Evolutionary conservation across 2,113 vertebrate genomes (phyloP), one percentile per base, ranked within the genome.

Genomic region (Halichoerus grypus): DNA sequence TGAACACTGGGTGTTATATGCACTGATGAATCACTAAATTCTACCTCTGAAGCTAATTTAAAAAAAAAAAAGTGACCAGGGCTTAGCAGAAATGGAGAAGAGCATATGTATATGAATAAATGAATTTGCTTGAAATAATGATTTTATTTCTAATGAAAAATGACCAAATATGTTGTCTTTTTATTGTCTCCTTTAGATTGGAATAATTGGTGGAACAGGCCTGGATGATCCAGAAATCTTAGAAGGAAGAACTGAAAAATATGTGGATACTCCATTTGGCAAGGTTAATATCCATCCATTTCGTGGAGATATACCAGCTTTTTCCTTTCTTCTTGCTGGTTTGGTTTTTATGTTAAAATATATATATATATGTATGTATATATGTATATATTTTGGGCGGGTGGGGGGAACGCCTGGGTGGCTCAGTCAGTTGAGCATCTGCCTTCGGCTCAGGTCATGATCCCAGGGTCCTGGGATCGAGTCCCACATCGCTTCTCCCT

Each of bases 181-280:
- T 69, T 82, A n/a, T 63, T 98, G 93, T 95, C 74, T 96, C 96
- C 81, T 95, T 4, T 97, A 99, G 99, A 99, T 99, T 93, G 99
- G 99, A 97, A 99, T 99, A 97, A 99, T 99, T 63, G 99, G 99
- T 96, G 99, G 99, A 91, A 99, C 99, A 59, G 99, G 99, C 59
- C 98, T 99, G 88, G 99, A 99, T 98, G 99, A 99, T 98, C 99
- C 99, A 0, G 99, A 99, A 97, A 99, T 99, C 96, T 98, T 99
- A 97, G 99, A 99, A 98, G 99, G 99, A 98, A 99, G 99, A 98
- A 99, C 98, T 10, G 99, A 99, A 98, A 99, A 99, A 86, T 99
- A 99, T 57, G 99, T 99, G 39, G 99, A 99, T 95, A 99, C 99
- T 4, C 99, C 99, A 0, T 99, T 99, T 97, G 99, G 99, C 98